Base-by-base conservation (phyloP, 2,888 invertebrate species). In the Thumatha senex region DNA sequence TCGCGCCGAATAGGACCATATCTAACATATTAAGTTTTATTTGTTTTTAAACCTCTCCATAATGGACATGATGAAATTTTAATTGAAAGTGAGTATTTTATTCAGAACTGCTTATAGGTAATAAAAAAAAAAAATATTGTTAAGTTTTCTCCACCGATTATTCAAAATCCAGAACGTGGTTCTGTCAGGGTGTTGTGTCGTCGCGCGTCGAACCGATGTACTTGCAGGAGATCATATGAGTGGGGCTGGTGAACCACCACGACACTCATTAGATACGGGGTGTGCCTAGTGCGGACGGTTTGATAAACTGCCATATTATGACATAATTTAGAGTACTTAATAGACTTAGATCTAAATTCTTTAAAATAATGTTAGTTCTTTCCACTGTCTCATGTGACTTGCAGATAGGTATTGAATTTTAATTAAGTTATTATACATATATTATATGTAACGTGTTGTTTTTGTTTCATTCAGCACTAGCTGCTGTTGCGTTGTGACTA, bases 251-350 rank as follows among this genome's bases (percentile, higher is more conserved):
- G 24, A 45, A 36, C 15, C 48, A 78, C 79, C 75, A 74, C 76
- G 77, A 78, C 69, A 59, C 66, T 73, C 58, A 63, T 70, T 67
- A 68, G 69, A 70, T 76, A 70, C 54, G 71, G 74, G 77, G 78
- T 75, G 84, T 80, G 85, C 87, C 85, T 82, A 79, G 83, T 81
- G 86, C 86, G 82, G 84, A 86, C 85, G 89, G 86, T 89, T 89
- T 87, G 88, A 84, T 81, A 85, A 89, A 91, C 90, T 91, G 90
- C 90, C 90, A 91, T 91, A 91, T 91, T 91, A 91, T 86, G 83
- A 89, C 89, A 86, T 91, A 91, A 80, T 87, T 86, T 89, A 87
- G 84, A 78, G 72, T 84, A 86, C 81, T 80, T 86, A 80, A 79
- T 78, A 76, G 79, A 76, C 74, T 84, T 89, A 89, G 88, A 57